A percentile compares a stretch with the other conserved stretches of the same genome.
Conservation (phyloP, 2,888 invertebrate species). For the Drosophila testacea region DNA sequence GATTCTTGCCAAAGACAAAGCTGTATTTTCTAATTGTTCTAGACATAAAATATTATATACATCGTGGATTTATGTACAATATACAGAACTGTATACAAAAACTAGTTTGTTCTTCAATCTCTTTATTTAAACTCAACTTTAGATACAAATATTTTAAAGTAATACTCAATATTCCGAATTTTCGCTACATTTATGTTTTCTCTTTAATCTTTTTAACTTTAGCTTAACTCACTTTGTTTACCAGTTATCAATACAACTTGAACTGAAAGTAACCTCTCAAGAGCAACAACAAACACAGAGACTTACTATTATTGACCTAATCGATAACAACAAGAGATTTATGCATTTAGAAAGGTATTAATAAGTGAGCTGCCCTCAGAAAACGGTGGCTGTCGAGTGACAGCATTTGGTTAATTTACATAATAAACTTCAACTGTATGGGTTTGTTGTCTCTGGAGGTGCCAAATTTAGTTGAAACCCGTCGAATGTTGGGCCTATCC, state of each 20-base stretch:
- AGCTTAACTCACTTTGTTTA: slow-evolving; percentile 14
- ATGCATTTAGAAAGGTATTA: slow-evolving; percentile 31
- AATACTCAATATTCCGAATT: neutral
- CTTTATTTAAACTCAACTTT: no score
- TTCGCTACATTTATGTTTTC: neutral
- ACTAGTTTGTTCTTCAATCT: no score
- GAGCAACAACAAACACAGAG: neutral
- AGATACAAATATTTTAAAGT: no score
- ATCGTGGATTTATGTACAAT: no score
- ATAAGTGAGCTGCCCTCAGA: slow-evolving; percentile 7
- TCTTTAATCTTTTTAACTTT: neutral
- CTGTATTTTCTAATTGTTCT: no score
- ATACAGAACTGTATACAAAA: no score
- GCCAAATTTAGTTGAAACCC: slow-evolving; percentile 46
- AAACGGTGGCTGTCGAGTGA: slow-evolving; percentile 28
- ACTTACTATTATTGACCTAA: slow-evolving; percentile 21
- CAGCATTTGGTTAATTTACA: slow-evolving; percentile 56
- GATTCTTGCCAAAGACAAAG: no score
- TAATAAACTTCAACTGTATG: slow-evolving; percentile 46
- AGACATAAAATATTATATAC: no score
- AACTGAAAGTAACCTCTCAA: slow-evolving; percentile 12
- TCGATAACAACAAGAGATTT: slow-evolving; percentile 43
- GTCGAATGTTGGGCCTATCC: slow-evolving; percentile 6
- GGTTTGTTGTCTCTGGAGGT: slow-evolving; percentile 47
- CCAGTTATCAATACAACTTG: slow-evolving; percentile 30